These are phyloP conservation scores for Melanotaenia parkinsoni DNA, from an alignment of 2,797 vertebrate species.

Conservation along the genomic window DNA sequence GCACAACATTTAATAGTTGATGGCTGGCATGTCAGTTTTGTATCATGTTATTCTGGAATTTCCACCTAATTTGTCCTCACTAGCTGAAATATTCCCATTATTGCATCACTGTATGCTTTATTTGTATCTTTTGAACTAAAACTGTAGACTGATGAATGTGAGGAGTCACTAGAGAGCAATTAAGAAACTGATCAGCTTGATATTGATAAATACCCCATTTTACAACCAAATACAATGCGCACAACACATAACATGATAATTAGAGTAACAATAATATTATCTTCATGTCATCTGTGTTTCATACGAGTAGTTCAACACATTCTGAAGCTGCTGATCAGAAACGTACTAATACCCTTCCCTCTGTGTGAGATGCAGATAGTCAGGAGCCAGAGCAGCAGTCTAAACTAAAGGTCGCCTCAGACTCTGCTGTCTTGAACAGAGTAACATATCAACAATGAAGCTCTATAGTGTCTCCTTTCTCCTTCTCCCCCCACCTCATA, in stretches of 20 bases:
- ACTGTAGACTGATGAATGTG: no score
- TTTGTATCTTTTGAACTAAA: not conserved
- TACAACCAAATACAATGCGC: no score
- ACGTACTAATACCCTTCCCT: not conserved
- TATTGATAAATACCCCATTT: no score
- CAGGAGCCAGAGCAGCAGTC: slow-evolving; percentile 15
- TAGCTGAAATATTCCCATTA: no score
- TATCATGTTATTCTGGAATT: not conserved
- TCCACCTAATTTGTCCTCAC: not conserved
- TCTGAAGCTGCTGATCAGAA: slow-evolving; percentile 17
- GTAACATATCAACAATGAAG: slow-evolving; percentile 53
- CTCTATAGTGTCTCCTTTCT: slow-evolving; percentile 43
- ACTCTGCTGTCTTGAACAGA: slow-evolving; percentile 37
- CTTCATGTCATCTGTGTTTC: not conserved
- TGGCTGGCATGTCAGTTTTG: not conserved
- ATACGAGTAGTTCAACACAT: slow-evolving; percentile 9
- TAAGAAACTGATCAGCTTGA: no score
- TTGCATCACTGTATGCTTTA: not conserved
- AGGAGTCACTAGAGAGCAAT: no score
- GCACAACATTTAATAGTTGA: not conserved
- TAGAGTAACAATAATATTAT: no score
- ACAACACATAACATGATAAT: no score
- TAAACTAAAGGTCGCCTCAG: slow-evolving; percentile 45
- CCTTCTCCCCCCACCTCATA: slow-evolving; percentile 30
- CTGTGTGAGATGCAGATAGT: not conserved